Base-by-base conservation (phyloP, 2,797 vertebrate genomes). In the Esox masquinongy region DNA sequence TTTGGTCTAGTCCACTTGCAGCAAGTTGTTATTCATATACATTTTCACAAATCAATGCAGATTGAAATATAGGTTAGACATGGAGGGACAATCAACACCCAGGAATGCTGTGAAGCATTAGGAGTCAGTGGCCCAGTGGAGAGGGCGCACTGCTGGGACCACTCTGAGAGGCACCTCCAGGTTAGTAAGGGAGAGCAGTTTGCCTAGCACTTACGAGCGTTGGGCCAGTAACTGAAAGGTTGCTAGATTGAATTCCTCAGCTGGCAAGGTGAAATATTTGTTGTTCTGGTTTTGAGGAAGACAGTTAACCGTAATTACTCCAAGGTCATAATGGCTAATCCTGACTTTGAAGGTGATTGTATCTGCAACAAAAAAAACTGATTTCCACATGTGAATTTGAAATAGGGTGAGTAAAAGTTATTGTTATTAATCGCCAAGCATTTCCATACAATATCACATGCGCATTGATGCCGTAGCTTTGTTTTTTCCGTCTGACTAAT, bases 41-140 rank as follows among this genome's bases (percentile, higher is more conserved):
- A 39, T 79, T 66, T 80, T 26, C 5, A 76, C 74, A 81, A 73
- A 74, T 36, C 49, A 68, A 83, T 76, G 67, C 82, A 80, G 69
- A 79, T 72, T 81, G 87, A 77, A 49, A 61, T 64, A 77, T 68
- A 64, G 71, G 82, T 80, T 79, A 87, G 76, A 75, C 49, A 79
- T 72, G 68, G 70, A 77, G 49, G 31, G 64, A 72, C 73, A 76
- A 77, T 70, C 82, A 80, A 61, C 72, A 74, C 75, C 79, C 31
- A 82, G 82, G 82, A 88, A 87, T 85, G 81, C 80, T 82, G 78
- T 84, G 76, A 83, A 80, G 74, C 70, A 15, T 64, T 76, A 19
- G 73, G 75, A 67, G 59, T 74, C 78, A 74, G 36, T 24, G 22
- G 15, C 66, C 26, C 24, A 56, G 4, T 17, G 1, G 3, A 5